phyloP scores from a whole-genome alignment of 2,797 vertebrate genomes.

The Argya squamiceps region DNA sequence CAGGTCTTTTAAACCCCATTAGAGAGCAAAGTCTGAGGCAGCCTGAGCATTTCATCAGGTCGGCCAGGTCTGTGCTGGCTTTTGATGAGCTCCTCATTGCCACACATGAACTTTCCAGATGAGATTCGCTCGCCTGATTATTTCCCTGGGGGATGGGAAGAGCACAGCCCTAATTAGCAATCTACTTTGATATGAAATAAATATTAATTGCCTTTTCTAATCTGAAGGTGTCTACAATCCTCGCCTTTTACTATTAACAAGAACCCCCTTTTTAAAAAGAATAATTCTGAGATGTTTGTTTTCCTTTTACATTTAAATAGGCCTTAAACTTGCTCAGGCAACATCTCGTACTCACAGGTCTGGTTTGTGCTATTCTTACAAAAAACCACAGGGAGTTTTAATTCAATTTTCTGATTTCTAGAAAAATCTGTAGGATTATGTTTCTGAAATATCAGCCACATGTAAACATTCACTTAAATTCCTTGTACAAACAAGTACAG shows the following conservation, averaged over 20 bases:
- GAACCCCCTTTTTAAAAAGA: neutral
- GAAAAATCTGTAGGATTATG: neutral
- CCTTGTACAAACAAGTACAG: neutral
- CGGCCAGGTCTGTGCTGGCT: neutral
- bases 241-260: neutral
- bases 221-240: slow-evolving; percentile 23
- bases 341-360: neutral
- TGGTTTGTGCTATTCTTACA: neutral
- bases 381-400: neutral
- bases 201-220: slow-evolving; percentile 66
- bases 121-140: slow-evolving; percentile 54
- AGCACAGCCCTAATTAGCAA: slow-evolving; percentile 58
- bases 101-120: slow-evolving; percentile 54
- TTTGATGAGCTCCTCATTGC: slow-evolving; percentile 46
- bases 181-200: slow-evolving; percentile 56
- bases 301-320: neutral
- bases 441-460: neutral
- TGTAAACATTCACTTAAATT: neutral
- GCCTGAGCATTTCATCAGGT: slow-evolving; percentile 26
- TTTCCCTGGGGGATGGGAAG: slow-evolving; percentile 53
- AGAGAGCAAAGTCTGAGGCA: slow-evolving; percentile 26
- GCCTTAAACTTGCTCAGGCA: neutral
- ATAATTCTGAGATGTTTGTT: neutral
- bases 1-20: slow-evolving; percentile 45
- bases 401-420: neutral